Evolutionary conservation across 2,888 invertebrate species (phyloP).

Genomic region (Chaetogeoica ovagalla): DNA sequence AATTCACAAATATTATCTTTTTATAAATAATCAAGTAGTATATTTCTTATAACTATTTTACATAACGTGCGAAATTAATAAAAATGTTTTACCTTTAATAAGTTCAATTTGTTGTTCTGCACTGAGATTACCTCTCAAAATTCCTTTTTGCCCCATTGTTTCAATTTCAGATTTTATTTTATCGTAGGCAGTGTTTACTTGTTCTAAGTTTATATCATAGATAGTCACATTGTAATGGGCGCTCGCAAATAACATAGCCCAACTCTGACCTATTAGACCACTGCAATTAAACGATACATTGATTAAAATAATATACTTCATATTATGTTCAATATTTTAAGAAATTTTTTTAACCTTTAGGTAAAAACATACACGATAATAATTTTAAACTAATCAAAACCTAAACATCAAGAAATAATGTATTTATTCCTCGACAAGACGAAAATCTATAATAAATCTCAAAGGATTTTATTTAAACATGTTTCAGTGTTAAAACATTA

Average conservation of each 20-base stretch:
- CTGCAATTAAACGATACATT: conserved; percentile 63
- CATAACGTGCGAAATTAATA: background rate
- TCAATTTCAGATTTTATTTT: conserved; percentile 75
- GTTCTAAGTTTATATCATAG: conserved; percentile 79
- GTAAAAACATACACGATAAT: background rate
- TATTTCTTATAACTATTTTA: background rate
- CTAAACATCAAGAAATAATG: background rate
- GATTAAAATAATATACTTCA: background rate
- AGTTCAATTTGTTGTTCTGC: conserved; percentile 76
- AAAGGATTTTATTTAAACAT: no score
- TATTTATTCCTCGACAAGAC: background rate
- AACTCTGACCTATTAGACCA: conserved; percentile 93
- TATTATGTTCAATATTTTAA: background rate
- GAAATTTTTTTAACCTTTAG: background rate
- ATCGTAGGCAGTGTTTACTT: conserved; percentile 73
- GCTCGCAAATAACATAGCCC: conserved; percentile 95
- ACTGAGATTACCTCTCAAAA: conserved; percentile 75
- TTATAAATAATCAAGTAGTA: no score
- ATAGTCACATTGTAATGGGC: conserved; percentile 86
- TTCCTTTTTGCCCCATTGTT: conserved; percentile 70
- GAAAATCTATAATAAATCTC: no score
- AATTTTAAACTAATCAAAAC: background rate
- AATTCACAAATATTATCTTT: no score
- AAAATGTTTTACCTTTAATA: conserved; percentile 68
- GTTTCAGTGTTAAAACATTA: no score